A percentile compares a stretch with the other conserved stretches of the same genome.
These are phyloP conservation scores for Drosophila paramelanica DNA, from an alignment of 2,888 invertebrate genomes.

Conservation along the genomic window DNA sequence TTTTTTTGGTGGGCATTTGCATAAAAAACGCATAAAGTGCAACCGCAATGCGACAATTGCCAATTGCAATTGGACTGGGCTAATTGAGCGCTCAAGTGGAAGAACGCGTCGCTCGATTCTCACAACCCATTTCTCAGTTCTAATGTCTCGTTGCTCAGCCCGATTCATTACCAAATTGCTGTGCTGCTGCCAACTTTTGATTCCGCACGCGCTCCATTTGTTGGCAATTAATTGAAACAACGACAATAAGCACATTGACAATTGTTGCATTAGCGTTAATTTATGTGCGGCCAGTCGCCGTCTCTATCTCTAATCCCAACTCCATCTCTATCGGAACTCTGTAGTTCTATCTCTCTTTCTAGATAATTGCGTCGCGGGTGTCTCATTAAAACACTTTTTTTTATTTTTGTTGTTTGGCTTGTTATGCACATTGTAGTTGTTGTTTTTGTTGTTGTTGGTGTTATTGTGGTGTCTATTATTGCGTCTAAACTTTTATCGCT, in stretches of 20 bases:
- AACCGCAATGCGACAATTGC: conserved; percentile 23
- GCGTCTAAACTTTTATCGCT: conserved; percentile 62
- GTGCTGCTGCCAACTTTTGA: background rate
- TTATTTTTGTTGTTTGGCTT: conserved; percentile 29
- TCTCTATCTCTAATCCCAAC: conserved; percentile 7
- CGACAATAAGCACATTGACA: conserved; percentile 31
- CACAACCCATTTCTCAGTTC: background rate
- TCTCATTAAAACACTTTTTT: conserved; percentile 53
- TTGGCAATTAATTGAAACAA: conserved; percentile 69
- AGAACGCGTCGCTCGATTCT: conserved; percentile 13
- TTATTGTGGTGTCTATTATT: conserved; percentile 51
- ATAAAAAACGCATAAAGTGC: conserved; percentile 73
- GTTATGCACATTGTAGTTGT: conserved; percentile 28
- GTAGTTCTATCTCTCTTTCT: background rate
- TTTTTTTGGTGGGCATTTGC: conserved; percentile 54
- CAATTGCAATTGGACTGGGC: conserved; percentile 50
- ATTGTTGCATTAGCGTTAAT: conserved; percentile 60
- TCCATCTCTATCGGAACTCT: conserved; percentile 4
- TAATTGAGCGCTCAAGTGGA: conserved; percentile 67
- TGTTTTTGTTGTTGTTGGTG: conserved; percentile 2
- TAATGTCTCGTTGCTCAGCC: background rate
- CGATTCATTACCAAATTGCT: too few species aligned
- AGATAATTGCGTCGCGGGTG: conserved; percentile 51
- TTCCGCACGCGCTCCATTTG: conserved; percentile 58
- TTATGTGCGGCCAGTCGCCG: conserved; percentile 26